Evolutionary conservation across 1,140 invertebrate species (phyloP).

Genomic region (Drosophila trapezifrons): DNA sequence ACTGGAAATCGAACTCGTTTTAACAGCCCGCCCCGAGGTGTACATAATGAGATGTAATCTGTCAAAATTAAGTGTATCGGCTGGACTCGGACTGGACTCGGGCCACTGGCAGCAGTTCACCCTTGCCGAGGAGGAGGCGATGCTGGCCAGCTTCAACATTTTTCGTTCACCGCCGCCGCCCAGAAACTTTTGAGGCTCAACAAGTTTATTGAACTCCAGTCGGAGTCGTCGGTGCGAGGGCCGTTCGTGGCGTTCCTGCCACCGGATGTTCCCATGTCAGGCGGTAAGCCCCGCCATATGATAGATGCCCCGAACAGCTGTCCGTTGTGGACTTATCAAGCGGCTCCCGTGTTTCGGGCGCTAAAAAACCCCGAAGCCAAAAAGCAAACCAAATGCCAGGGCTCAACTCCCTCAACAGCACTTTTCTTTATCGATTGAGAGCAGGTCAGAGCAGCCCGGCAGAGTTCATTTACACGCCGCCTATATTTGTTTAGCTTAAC

Average conservation of each 20-base stretch:
- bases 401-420: slow-evolving; percentile 45
- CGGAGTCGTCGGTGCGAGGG: slow-evolving; percentile 35
- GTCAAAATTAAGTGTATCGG: slow-evolving; percentile 81
- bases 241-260: slow-evolving; percentile 34
- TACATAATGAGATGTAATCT: slow-evolving; percentile 83
- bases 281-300: slow-evolving; percentile 64
- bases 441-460: slow-evolving; percentile 53
- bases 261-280: slow-evolving; percentile 78
- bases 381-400: slow-evolving; percentile 31
- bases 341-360: slow-evolving; percentile 35
- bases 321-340: slow-evolving; percentile 67
- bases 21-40: slow-evolving; percentile 61
- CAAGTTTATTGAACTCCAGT: slow-evolving; percentile 72
- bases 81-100: slow-evolving; percentile 35
- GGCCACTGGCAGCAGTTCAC: slow-evolving; percentile 20
- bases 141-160: slow-evolving; percentile 32
- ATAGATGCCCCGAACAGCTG: slow-evolving; percentile 73
- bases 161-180: slow-evolving; percentile 20
- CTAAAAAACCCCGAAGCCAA: slow-evolving; percentile 20
- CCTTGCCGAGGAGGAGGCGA: slow-evolving; percentile 21
- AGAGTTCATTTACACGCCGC: slow-evolving; percentile 73
- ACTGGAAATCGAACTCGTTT: slow-evolving; percentile 66
- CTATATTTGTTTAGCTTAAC: slow-evolving; percentile 77
- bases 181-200: slow-evolving; percentile 52
- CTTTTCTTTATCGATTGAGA: slow-evolving; percentile 52